phyloP scores from a whole-genome alignment of 1,140 invertebrate genomes.

The Coenobita brevimanus region DNA sequence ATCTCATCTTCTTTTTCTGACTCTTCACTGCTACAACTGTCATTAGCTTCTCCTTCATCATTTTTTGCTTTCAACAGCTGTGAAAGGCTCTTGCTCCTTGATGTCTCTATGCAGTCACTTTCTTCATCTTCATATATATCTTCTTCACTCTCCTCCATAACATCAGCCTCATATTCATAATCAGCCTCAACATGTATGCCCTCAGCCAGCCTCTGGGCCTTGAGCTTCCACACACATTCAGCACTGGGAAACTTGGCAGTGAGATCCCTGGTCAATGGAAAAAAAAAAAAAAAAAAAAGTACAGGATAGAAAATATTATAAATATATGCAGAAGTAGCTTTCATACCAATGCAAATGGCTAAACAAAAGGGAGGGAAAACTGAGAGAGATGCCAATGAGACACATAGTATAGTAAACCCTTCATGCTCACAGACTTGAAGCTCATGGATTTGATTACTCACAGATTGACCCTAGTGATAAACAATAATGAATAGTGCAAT shows the following conservation, averaged over 20 bases:
- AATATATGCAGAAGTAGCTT: no score
- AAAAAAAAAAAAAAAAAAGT: neutral
- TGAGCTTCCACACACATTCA: conserved; percentile 39
- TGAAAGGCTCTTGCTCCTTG: neutral
- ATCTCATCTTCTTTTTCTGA: neutral
- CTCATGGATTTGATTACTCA: no score
- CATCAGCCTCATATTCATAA: neutral
- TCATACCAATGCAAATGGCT: no score
- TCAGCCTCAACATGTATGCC: neutral
- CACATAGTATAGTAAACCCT: no score
- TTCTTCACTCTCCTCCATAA: neutral
- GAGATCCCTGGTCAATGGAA: no score
- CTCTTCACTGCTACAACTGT: neutral
- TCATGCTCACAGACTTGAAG: no score
- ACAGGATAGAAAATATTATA: neutral
- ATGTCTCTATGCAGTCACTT: neutral
- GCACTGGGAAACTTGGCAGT: conserved; percentile 21
- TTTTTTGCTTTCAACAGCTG: neutral
- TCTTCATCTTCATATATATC: neutral
- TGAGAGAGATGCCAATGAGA: no score
- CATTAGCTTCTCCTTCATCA: neutral
- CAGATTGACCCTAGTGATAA: no score
- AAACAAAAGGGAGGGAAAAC: no score
- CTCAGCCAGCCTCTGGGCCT: conserved; percentile 10
- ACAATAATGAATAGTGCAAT: no score